Percentiles rank a stretch among this genome's conserved stretches.
Evolutionary conservation across 2,888 invertebrate genomes (phyloP).

Genomic region (Meganola albula): DNA sequence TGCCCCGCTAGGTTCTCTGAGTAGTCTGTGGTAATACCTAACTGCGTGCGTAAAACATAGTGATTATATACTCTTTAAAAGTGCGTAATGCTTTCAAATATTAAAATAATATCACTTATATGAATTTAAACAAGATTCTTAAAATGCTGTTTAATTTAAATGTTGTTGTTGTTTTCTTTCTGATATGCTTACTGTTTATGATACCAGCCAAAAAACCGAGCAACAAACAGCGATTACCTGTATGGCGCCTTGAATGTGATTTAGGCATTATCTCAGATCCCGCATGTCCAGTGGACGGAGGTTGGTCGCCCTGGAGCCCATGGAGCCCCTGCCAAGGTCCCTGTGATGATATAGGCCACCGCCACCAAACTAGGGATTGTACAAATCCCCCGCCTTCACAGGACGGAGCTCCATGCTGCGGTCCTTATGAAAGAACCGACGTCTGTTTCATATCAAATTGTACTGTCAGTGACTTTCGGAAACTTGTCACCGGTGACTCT

Average conservation of each 20-base stretch:
- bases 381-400: constrained; percentile 60
- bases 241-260: constrained; percentile 66
- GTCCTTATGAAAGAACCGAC: constrained; percentile 53
- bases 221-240: constrained; percentile 42
- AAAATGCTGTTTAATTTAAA: too few species aligned
- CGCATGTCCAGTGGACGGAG: constrained; percentile 68
- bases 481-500: constrained; percentile 47
- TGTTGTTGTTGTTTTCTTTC: too few species aligned
- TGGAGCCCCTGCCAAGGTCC: constrained; percentile 66
- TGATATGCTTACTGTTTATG: constrained; percentile 10
- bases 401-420: constrained; percentile 61
- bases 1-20: too few species aligned
- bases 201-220: constrained; percentile 42
- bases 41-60: too few species aligned
- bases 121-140: too few species aligned
- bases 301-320: constrained; percentile 66
- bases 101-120: too few species aligned
- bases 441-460: constrained; percentile 62
- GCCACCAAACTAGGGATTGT: constrained; percentile 54
- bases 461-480: constrained; percentile 53
- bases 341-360: constrained; percentile 66
- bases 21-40: too few species aligned
- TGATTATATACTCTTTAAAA: too few species aligned
- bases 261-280: constrained; percentile 52
- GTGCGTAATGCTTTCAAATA: too few species aligned